These are phyloP conservation scores for Corythornis cristatus DNA, from an alignment of 2,113 vertebrate genomes.

Conservation along the genomic window DNA sequence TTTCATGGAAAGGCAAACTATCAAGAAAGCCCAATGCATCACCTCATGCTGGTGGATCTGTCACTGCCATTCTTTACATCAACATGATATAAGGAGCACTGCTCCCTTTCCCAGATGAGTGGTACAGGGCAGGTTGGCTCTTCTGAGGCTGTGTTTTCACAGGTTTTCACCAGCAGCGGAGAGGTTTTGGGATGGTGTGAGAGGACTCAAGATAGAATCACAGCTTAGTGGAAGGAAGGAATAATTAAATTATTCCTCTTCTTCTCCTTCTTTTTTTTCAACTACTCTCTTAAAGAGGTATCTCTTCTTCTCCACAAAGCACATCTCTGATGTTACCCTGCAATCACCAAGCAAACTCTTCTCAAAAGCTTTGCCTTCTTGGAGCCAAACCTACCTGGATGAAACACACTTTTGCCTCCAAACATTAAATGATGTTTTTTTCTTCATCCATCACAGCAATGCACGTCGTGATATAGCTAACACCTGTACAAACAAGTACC, in stretches of 20 bases:
- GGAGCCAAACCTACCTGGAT: background rate
- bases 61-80: background rate
- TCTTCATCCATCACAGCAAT: too few relatives aligned
- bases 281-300: background rate
- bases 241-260: background rate
- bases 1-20: background rate
- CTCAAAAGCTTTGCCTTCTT: background rate
- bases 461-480: accelerated
- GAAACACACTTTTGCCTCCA: background rate
- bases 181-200: accelerated
- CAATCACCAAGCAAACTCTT: background rate
- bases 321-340: background rate
- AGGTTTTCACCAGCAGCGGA: background rate
- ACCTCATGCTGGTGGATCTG: background rate
- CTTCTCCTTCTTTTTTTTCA: background rate
- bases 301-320: background rate
- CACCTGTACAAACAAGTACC: accelerated
- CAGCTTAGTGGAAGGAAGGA: background rate
- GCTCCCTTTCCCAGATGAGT: accelerated
- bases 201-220: background rate
- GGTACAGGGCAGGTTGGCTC: background rate
- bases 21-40: accelerated
- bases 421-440: background rate
- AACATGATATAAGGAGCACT: background rate
- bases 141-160: accelerated